Evolutionary conservation across 2,113 vertebrate genomes (phyloP).

Genomic region (Spilogale gracilis): DNA sequence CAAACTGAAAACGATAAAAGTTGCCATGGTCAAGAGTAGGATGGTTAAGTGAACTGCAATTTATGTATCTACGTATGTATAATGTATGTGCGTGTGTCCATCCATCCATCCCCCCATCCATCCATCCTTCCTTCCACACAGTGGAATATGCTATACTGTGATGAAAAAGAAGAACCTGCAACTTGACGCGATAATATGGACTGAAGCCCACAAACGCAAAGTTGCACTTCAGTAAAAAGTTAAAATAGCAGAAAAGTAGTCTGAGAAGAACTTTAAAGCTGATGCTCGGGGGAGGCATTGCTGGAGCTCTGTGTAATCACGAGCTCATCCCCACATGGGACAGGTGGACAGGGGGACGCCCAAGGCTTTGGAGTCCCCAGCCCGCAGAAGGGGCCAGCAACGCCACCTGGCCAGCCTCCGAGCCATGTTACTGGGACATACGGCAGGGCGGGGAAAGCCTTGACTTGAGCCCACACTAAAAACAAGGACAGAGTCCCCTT

Average conservation of each 20-base stretch:
- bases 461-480: not conserved
- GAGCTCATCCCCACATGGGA: not conserved
- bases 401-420: not conserved
- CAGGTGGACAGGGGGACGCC: not conserved
- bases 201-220: not conserved
- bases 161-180: not conserved
- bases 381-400: not conserved
- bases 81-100: not conserved
- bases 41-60: not conserved
- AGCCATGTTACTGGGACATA: not conserved
- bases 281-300: not conserved
- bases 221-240: not conserved
- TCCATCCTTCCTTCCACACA: not conserved
- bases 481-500: not conserved
- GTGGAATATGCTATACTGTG: not conserved
- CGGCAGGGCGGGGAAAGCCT: not conserved
- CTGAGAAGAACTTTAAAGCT: not conserved
- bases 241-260: not conserved
- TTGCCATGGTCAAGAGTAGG: not conserved
- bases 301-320: not conserved
- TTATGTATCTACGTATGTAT: not conserved
- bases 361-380: not conserved
- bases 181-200: not conserved
- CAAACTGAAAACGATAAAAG: not conserved
- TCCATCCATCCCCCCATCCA: not conserved